A percentile compares a stretch with the other conserved stretches of the same genome.
These are phyloP conservation scores for Drosophila ochracea DNA, from an alignment of 2,888 invertebrate species.

Conservation along the genomic window DNA sequence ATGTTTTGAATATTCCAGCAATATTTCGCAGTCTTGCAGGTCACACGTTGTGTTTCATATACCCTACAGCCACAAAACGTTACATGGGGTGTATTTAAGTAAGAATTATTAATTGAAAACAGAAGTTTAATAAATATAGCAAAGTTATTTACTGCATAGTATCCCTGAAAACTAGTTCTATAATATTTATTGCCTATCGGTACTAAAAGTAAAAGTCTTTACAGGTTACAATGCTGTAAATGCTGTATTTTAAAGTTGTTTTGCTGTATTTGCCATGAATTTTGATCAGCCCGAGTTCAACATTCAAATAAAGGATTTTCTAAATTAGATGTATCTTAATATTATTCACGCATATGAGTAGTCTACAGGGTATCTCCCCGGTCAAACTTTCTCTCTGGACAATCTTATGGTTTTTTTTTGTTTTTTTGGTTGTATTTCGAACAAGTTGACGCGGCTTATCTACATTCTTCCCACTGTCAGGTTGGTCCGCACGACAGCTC, in stretches of 20 bases:
- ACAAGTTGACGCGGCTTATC: conserved; percentile 78
- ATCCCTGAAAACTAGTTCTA: neutral
- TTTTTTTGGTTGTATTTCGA: conserved; percentile 35
- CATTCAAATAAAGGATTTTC: neutral
- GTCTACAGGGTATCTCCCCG: neutral
- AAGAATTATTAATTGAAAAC: neutral
- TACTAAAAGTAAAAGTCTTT: fast-evolving
- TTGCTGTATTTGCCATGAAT: neutral
- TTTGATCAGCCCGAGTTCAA: neutral
- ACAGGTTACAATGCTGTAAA: neutral
- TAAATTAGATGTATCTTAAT: neutral
- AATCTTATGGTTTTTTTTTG: conserved; percentile 7
- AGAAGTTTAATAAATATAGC: neutral
- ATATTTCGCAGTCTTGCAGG: conserved; percentile 62
- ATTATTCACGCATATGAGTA: neutral
- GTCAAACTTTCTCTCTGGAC: neutral
- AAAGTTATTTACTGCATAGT: neutral
- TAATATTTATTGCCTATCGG: neutral
- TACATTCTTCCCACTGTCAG: conserved; percentile 57
- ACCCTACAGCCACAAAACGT: conserved; percentile 10
- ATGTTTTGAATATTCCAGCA: conserved; percentile 79
- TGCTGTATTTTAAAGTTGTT: neutral
- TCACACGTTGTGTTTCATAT: conserved; percentile 33
- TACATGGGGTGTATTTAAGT: neutral
- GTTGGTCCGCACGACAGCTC: conserved; percentile 55